Conservation (phyloP, 2,113 vertebrate genomes). For the Acrocephalus kingi region DNA sequence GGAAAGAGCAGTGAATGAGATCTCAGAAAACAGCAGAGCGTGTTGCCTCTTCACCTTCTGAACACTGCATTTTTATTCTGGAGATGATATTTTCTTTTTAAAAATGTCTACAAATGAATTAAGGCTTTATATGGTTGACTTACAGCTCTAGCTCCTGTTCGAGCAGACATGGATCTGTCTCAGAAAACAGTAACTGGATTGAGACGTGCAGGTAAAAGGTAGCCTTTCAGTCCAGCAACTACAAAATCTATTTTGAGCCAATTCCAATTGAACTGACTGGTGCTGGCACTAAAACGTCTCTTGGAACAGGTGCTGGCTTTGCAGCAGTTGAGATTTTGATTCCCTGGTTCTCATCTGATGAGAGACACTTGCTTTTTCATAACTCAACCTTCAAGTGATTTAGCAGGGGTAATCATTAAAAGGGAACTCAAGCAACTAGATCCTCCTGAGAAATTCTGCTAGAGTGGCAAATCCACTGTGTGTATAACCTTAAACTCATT, state of each 20-base stretch:
- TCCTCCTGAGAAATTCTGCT: constrained; percentile 47
- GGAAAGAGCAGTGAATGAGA: constrained; percentile 5
- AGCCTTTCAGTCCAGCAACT: neutral
- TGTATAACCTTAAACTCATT: constrained; percentile 56
- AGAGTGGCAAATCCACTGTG: constrained; percentile 43
- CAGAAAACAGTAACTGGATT: neutral
- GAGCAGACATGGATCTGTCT: neutral
- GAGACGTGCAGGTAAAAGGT: neutral
- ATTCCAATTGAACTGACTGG: constrained; percentile 55
- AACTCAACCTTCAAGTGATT: constrained; percentile 34
- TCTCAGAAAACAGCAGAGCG: constrained; percentile 37
- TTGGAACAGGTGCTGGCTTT: constrained; percentile 25
- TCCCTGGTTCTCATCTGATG: constrained; percentile 13
- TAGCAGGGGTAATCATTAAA: constrained; percentile 59
- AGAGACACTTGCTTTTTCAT: constrained; percentile 30
- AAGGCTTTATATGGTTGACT: neutral
- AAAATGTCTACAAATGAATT: constrained; percentile 4
- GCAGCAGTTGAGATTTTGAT: constrained; percentile 52
- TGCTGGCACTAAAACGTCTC: constrained; percentile 24
- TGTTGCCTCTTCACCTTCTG: constrained; percentile 6
- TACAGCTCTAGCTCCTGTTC: neutral
- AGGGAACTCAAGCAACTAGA: constrained; percentile 56
- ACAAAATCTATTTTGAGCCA: constrained; percentile 45
- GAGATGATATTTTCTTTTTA: neutral
- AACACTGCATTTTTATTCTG: constrained; percentile 1